A percentile compares a stretch with the other conserved stretches of the same genome.
Conservation (phyloP, 2,113 vertebrate species). For the Pagrus major region DNA sequence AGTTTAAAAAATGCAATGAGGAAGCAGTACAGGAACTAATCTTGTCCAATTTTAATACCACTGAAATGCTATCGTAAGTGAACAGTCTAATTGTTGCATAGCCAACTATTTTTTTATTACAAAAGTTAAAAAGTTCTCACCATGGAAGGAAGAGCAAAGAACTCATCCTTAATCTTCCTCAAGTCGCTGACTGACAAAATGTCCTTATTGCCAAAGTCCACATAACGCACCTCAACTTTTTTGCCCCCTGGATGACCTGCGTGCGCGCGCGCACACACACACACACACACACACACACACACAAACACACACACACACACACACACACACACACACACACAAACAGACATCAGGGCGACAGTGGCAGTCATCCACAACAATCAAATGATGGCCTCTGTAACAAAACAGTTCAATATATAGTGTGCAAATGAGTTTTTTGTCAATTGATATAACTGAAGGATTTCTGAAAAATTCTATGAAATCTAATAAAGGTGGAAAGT, state of each 20-base stretch:
- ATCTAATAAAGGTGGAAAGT: no score
- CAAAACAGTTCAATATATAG: background rate
- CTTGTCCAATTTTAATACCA: background rate
- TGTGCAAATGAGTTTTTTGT: no score
- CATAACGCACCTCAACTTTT: constrained; percentile 88
- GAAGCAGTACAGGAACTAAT: background rate
- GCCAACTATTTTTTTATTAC: no score
- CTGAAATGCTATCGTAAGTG: background rate
- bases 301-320: background rate
- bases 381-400: background rate
- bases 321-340: constrained; percentile 30
- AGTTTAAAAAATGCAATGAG: background rate
- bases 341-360: background rate
- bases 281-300: background rate
- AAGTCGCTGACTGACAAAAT: constrained; percentile 85
- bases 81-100: no score
- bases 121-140: constrained; percentile 75
- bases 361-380: background rate
- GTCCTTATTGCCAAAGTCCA: constrained; percentile 89
- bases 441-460: background rate
- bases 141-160: constrained; percentile 88
- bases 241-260: constrained; percentile 85
- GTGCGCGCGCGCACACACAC: constrained; percentile 28
- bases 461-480: background rate
- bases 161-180: constrained; percentile 89